A percentile compares a stretch with the other conserved stretches of the same genome.
Evolutionary conservation across 1,140 invertebrate species (phyloP).

Genomic region (Ceratina japonica): DNA sequence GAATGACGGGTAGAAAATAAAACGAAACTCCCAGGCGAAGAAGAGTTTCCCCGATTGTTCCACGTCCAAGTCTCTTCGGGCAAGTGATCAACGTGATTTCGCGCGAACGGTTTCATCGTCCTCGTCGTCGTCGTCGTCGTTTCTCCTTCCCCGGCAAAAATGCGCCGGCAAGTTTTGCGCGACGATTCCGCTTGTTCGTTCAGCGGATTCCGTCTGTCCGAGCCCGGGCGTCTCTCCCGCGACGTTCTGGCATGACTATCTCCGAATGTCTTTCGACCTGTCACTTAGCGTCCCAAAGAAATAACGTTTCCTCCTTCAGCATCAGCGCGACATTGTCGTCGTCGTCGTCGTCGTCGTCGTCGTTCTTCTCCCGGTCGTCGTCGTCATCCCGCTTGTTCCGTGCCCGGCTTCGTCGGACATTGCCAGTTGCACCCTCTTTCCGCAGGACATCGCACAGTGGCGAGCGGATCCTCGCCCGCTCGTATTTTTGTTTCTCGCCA

Average conservation of each 20-base stretch:
- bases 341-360: slow-evolving; percentile 28
- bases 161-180: slow-evolving; percentile 38
- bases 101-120: slow-evolving; percentile 3
- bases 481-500: slow-evolving; percentile 65
- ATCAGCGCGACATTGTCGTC: slow-evolving; percentile 57
- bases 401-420: slow-evolving; percentile 22
- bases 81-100: slow-evolving; percentile 9
- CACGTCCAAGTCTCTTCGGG: not conserved
- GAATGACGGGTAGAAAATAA: not conserved
- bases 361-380: too few species aligned
- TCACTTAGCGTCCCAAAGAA: slow-evolving; percentile 70
- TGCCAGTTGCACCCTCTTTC: slow-evolving; percentile 1
- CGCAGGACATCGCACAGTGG: slow-evolving; percentile 36
- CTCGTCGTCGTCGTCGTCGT: not conserved
- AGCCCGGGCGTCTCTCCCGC: not conserved
- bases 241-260: slow-evolving; percentile 57
- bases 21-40: not conserved
- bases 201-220: slow-evolving; percentile 19
- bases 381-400: slow-evolving; percentile 8
- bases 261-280: slow-evolving; percentile 66
- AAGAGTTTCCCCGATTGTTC: not conserved
- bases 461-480: slow-evolving; percentile 53
- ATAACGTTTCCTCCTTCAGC: slow-evolving; percentile 60
- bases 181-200: slow-evolving; percentile 34
- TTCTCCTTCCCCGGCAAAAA: not conserved